Conservation (phyloP, 2,888 invertebrate species). For the Orthosia gothica region DNA sequence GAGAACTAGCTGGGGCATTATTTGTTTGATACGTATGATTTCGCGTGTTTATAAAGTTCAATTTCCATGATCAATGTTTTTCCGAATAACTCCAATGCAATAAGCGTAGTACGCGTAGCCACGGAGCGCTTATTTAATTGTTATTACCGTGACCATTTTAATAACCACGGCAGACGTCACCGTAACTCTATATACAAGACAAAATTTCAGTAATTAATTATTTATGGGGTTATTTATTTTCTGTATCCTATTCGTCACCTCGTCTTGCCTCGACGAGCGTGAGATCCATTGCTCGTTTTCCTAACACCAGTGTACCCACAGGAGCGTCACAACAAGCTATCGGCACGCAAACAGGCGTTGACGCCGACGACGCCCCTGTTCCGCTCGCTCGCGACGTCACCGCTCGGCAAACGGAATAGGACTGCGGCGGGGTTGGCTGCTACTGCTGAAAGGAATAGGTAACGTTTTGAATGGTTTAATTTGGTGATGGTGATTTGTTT, state of each 20-base stretch:
- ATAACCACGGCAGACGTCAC: not conserved
- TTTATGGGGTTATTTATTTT: not conserved
- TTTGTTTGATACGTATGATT: not conserved
- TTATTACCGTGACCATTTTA: not conserved
- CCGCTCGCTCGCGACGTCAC: slow-evolving; percentile 85
- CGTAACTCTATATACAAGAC: not conserved
- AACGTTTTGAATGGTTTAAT: slow-evolving; percentile 18
- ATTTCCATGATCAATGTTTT: not conserved
- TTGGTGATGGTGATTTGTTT: slow-evolving; percentile 35
- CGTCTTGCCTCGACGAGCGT: slow-evolving; percentile 29
- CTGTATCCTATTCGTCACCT: slow-evolving; percentile 16
- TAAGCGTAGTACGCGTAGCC: not conserved
- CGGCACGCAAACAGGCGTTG: slow-evolving; percentile 89
- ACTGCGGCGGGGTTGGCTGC: slow-evolving; percentile 86
- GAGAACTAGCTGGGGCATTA: slow-evolving; percentile 12
- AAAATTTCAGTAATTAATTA: too few species aligned
- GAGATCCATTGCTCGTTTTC: not conserved
- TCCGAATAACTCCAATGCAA: not conserved
- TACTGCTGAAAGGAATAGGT: slow-evolving; percentile 84
- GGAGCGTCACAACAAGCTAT: slow-evolving; percentile 90
- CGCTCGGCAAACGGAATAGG: slow-evolving; percentile 87
- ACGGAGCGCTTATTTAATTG: not conserved
- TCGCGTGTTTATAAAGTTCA: not conserved
- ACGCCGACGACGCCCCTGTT: slow-evolving; percentile 83
- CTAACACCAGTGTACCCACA: slow-evolving; percentile 56